Evolutionary conservation across 2,888 invertebrate species (phyloP).

Genomic region (Drosophila macrospina): DNA sequence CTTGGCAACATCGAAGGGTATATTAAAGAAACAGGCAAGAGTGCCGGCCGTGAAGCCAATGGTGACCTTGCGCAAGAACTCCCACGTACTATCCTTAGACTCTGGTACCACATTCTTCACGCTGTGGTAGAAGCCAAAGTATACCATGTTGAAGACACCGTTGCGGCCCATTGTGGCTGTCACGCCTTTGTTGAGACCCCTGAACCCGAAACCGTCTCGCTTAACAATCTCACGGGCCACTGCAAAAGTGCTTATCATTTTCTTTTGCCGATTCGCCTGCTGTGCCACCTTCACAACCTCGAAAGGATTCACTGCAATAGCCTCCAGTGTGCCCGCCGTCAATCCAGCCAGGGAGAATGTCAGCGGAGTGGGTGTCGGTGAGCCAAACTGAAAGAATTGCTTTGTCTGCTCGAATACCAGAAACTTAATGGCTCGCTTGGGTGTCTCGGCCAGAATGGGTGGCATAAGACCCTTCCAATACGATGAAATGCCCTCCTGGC

Average conservation of each 20-base stretch:
- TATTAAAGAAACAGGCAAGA: conserved; percentile 94
- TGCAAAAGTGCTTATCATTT: conserved; percentile 90
- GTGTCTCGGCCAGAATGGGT: conserved; percentile 97
- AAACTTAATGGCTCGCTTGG: conserved; percentile 97
- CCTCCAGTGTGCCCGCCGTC: conserved; percentile 96
- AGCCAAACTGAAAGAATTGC: conserved; percentile 92
- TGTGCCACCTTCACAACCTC: conserved; percentile 97
- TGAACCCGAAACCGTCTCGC: conserved; percentile 91
- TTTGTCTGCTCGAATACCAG: conserved; percentile 97
- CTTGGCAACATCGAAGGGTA: conserved; percentile 98
- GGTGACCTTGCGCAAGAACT: conserved; percentile 91
- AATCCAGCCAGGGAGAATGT: conserved; percentile 95
- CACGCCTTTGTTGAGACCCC: conserved; percentile 94
- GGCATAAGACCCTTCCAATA: conserved; percentile 98
- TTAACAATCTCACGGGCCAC: conserved; percentile 92
- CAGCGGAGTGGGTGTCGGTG: conserved; percentile 91
- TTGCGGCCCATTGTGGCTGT: conserved; percentile 95
- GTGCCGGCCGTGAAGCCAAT: conserved; percentile 96
- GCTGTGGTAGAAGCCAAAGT: conserved; percentile 98
- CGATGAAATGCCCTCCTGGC: conserved; percentile 92
- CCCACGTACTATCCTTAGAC: conserved; percentile 88
- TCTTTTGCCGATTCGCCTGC: conserved; percentile 89
- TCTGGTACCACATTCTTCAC: conserved; percentile 91
- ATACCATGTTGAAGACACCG: conserved; percentile 96
- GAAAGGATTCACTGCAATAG: conserved; percentile 95